These are phyloP conservation scores for Smutsia temminckii DNA, from an alignment of 2,797 vertebrate genomes.

Conservation along the genomic window DNA sequence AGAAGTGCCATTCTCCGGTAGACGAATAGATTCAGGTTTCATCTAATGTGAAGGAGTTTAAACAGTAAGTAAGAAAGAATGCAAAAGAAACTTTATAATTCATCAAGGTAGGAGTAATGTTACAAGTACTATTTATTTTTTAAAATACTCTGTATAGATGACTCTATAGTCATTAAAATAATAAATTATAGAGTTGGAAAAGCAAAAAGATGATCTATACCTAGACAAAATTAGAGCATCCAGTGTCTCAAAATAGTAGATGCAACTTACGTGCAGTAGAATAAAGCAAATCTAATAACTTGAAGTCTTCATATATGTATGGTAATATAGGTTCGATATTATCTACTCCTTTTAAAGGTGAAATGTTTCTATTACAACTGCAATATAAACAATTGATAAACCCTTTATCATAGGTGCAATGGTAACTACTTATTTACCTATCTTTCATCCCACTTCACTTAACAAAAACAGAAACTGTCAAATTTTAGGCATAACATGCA, in stretches of 20 bases:
- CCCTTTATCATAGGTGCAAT: neutral
- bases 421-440: neutral
- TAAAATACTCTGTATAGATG: neutral
- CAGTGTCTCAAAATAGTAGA: neutral
- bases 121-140: neutral
- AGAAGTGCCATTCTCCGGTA: neutral
- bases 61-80: neutral
- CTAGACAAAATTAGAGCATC: neutral
- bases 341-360: neutral
- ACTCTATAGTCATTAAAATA: neutral
- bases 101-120: neutral
- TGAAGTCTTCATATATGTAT: neutral
- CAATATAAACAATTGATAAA: neutral
- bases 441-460: slow-evolving; percentile 41
- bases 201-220: neutral
- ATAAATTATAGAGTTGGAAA: neutral
- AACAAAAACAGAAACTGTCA: neutral
- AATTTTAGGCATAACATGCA: neutral
- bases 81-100: neutral
- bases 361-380: neutral
- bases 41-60: neutral
- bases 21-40: neutral
- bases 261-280: neutral
- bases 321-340: neutral
- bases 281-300: neutral